Evolutionary conservation across 2,113 vertebrate genomes (phyloP).

Genomic region (Phoxinus phoxinus): DNA sequence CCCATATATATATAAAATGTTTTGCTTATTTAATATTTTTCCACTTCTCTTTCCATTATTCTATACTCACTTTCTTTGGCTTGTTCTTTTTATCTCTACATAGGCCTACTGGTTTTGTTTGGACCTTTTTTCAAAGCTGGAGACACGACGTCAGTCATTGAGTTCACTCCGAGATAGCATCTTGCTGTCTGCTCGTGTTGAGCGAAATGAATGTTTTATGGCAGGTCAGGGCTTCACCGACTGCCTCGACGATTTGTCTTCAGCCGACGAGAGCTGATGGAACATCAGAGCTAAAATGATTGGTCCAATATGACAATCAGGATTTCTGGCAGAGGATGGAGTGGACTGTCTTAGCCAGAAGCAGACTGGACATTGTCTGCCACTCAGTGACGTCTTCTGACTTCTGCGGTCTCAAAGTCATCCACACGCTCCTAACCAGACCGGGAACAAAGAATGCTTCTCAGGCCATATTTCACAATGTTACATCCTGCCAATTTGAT

Average conservation of each 20-base stretch:
- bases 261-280: background rate
- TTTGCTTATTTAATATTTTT: background rate
- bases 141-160: background rate
- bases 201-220: slow-evolving; percentile 36
- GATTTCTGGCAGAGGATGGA: background rate
- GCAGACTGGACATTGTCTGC: background rate
- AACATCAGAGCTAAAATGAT: slow-evolving; percentile 22
- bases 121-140: slow-evolving; percentile 16
- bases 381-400: slow-evolving; percentile 26
- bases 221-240: slow-evolving; percentile 30
- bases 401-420: background rate
- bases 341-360: background rate
- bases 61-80: background rate
- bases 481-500: background rate
- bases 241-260: slow-evolving; percentile 33
- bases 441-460: background rate
- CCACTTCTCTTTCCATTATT: background rate
- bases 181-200: background rate
- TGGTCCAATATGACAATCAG: slow-evolving; percentile 21
- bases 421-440: background rate
- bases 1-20: no score
- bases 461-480: background rate
- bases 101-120: background rate
- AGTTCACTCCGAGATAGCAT: slow-evolving; percentile 6
- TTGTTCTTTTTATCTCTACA: background rate